phyloP scores from a whole-genome alignment of 2,797 vertebrate species.

The Thunnus albacares region DNA sequence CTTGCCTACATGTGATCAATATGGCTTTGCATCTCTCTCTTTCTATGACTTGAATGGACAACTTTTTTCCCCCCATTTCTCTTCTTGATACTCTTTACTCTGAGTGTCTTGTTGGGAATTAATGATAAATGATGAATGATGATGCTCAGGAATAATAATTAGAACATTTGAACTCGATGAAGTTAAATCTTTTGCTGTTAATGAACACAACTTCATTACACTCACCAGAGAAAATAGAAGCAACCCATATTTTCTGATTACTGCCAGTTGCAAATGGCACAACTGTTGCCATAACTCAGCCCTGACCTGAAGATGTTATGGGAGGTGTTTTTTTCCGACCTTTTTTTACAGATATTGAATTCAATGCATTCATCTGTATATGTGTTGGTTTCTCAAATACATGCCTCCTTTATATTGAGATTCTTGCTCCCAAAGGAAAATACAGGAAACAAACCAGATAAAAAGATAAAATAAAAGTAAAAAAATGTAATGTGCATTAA shows the following conservation, averaged over 20 bases:
- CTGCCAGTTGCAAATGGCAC: neutral
- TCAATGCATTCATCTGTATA: neutral
- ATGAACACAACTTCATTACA: neutral
- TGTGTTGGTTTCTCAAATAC: neutral
- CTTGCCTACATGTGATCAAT: neutral
- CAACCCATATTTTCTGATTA: too few relatives aligned
- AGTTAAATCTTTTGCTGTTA: neutral
- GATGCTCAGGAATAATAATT: neutral
- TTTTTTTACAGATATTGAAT: neutral
- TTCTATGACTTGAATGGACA: neutral
- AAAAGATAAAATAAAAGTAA: neutral
- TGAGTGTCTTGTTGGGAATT: neutral
- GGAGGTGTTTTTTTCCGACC: neutral
- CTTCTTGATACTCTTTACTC: neutral
- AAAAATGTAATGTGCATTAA: neutral
- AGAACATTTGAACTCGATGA: neutral
- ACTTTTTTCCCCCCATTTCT: neutral
- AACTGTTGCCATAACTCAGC: neutral
- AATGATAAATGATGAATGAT: neutral
- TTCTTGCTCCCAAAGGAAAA: too few relatives aligned
- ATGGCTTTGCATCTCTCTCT: neutral
- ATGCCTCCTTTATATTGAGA: too few relatives aligned
- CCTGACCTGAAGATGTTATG: neutral
- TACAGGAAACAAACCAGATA: too few relatives aligned
- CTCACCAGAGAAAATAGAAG: neutral